Percentiles rank a stretch among this genome's conserved stretches.
Conservation (phyloP, 2,797 vertebrate species). For the Emydoidea blandingii region DNA sequence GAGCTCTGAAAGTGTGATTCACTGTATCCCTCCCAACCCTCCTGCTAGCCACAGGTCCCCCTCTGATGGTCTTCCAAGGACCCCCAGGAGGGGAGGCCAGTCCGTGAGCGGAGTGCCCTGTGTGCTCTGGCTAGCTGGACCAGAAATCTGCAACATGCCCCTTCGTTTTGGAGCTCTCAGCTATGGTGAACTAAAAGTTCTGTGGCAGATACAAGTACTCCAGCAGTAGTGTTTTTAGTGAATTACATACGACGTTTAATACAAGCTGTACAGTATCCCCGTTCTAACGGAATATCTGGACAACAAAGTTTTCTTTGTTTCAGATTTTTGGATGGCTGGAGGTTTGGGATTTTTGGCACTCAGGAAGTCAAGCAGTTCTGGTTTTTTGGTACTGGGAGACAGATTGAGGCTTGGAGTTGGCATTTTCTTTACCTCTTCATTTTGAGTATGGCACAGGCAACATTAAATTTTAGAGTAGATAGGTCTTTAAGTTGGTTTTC, state of each 20-base stretch:
- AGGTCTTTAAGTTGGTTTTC: neutral
- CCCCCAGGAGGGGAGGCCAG: neutral
- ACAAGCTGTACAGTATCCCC: neutral
- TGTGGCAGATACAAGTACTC: neutral
- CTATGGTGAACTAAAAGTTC: neutral
- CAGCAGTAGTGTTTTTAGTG: neutral
- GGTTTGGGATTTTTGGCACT: neutral
- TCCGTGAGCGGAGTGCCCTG: neutral
- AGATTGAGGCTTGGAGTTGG: neutral
- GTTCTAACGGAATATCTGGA: neutral
- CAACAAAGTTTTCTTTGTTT: neutral
- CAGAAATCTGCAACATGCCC: neutral
- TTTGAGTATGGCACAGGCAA: neutral
- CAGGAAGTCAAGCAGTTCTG: neutral
- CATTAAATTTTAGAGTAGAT: neutral
- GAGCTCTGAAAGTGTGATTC: neutral
- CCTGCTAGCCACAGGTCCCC: neutral
- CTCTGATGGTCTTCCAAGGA: neutral
- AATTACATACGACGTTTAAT: neutral
- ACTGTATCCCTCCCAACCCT: neutral
- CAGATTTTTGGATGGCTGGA: neutral
- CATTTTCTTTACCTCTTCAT: fast-evolving
- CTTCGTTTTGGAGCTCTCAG: neutral
- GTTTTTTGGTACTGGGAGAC: neutral
- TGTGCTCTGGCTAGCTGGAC: neutral